Conservation (phyloP, 2,113 vertebrate species). For the Himantopus leucocephalus region DNA sequence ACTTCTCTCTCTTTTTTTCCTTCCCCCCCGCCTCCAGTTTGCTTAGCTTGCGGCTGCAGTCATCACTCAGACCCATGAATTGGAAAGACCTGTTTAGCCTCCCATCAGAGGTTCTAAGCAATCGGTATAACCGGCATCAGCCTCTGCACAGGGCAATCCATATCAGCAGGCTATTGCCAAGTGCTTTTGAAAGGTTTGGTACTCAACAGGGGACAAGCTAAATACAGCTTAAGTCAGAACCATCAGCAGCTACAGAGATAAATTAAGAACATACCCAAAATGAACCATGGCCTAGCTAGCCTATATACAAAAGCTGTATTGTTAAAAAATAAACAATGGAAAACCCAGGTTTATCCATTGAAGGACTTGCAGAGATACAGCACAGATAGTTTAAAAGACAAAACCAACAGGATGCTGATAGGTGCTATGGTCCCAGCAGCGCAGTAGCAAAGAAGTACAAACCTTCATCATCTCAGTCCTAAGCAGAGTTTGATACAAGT, state of each 20-base stretch:
- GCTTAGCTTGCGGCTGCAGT: background rate
- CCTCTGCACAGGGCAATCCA: background rate
- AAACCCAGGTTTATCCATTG: background rate
- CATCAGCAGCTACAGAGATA: background rate
- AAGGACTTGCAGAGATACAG: background rate
- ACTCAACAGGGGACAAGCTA: background rate
- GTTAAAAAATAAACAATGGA: background rate
- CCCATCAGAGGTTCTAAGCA: background rate
- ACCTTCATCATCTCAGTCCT: background rate
- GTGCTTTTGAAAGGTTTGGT: background rate
- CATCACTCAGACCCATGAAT: background rate
- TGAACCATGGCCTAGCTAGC: background rate
- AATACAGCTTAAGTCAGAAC: background rate
- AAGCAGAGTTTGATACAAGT: background rate
- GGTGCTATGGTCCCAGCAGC: background rate
- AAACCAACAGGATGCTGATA: background rate
- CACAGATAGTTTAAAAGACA: background rate
- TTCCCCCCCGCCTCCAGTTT: background rate
- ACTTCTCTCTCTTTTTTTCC: too few species aligned
- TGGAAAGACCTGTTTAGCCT: background rate
- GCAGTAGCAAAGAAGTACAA: background rate
- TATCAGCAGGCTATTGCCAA: background rate
- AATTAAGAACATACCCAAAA: background rate
- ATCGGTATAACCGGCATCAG: background rate
- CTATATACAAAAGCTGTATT: background rate